Evolutionary conservation across 2,113 vertebrate genomes (phyloP), one percentile per base, ranked within the genome.

Genomic region (Labeo catla): DNA sequence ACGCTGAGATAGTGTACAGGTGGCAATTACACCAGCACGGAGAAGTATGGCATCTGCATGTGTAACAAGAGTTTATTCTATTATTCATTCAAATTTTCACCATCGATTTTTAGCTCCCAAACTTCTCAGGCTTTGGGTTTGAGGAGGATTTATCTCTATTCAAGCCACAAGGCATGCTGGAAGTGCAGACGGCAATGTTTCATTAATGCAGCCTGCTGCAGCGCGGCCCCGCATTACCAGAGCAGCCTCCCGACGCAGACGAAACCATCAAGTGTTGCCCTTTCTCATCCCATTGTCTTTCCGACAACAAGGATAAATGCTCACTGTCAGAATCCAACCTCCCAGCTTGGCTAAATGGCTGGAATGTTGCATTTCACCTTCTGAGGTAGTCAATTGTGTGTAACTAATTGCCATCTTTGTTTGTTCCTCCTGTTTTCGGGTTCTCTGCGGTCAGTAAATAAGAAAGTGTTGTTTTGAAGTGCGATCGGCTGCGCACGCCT

Each of bases 391-490:
- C 86, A 73, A 87, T 80, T 88, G 86, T 74, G 52, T 86, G 86
- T 45, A 19, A 80, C 79, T 89, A 89, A 91, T 89, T 90, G 85
- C 76, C 28, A 68, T 59, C 19, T 83, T 59, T 28, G 23, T 81
- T 45, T 77, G 78, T 70, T 85, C 47, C 34, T 78, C 28, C 36
- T 66, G 36, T 63, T 72, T 70, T 34, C 59, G 57, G 34, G 23
- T 81, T 89, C 54, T 89, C 80, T 79, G 45, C 50, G 76, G 81
- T 89, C 84, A 87, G 76, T 81, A 57, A 85, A 79, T 90, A 86
- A 49, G 66, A 34, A 87, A 74, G 57, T 54, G n/a, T 66, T 81
- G 76, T 70, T 80, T 74, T 86, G 49, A 76, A 16, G 45, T 81
- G 73, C 23, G n/a, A 80, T 45, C 45, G 16, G 84, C 23, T 86